phyloP scores from a whole-genome alignment of 2,888 invertebrate species.

The Cryptophagus acutangulus region DNA sequence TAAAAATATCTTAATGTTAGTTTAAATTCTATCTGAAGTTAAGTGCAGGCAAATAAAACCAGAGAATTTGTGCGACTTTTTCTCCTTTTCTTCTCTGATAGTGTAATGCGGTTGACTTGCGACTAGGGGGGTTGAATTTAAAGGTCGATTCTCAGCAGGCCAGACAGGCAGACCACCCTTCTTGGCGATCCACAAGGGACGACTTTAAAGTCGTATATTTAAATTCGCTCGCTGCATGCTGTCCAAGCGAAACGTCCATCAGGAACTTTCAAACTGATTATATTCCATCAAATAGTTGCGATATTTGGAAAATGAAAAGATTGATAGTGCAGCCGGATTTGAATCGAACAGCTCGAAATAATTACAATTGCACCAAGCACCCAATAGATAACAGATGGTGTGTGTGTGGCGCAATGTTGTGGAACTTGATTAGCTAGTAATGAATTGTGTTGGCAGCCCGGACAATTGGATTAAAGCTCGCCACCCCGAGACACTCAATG shows the following conservation, averaged over 20 bases:
- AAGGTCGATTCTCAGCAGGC: slow-evolving; percentile 8
- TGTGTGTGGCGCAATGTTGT: slow-evolving; percentile 40
- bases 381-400: slow-evolving; percentile 41
- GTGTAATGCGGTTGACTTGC: slow-evolving; percentile 5
- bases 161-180: slow-evolving; percentile 5
- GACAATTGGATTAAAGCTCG: slow-evolving; percentile 42
- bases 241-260: neutral
- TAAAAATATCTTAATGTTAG: slow-evolving; percentile 47
- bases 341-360: slow-evolving; percentile 38
- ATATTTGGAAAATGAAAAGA: neutral
- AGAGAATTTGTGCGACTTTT: slow-evolving; percentile 8
- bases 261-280: neutral
- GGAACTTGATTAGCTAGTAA: slow-evolving; percentile 45
- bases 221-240: slow-evolving; percentile 6
- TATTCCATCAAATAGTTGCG: neutral
- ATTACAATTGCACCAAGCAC: slow-evolving; percentile 31
- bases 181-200: slow-evolving; percentile 7
- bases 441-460: slow-evolving; percentile 42
- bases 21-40: slow-evolving; percentile 46
- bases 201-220: slow-evolving; percentile 7
- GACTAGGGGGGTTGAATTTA: slow-evolving; percentile 4
- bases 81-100: slow-evolving; percentile 1
- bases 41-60: slow-evolving; percentile 44
- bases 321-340: slow-evolving; percentile 18
- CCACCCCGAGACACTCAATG: slow-evolving; percentile 32